Evolutionary conservation across 2,797 vertebrate genomes (phyloP), one percentile per base, ranked within the genome.

Genomic region (Enteromius paludinosus): DNA sequence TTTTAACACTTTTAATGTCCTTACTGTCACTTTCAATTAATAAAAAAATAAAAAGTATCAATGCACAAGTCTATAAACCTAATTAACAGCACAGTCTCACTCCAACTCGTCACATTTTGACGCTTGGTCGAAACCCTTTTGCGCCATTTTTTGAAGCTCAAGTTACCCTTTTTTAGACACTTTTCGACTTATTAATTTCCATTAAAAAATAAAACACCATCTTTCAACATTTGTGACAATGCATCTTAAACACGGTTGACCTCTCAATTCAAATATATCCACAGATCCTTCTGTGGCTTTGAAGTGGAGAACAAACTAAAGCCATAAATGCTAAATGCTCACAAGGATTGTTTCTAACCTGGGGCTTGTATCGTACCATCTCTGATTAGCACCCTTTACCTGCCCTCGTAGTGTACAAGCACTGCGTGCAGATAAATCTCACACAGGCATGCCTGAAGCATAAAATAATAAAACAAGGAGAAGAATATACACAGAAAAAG

Each of bases 341-440:
- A 9, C 52, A 23, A 30, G 25, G 54, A 20, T 70, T 47, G 54
- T 17, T 80, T 33, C 41, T 61, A 47, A 80, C 78, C 54, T 10
- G 66, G 23, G 52, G 54, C 66, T 61, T 80, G 78, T 68, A n/a
- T n/a, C 30, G 47, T 54, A 59, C 66, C 35, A 9, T 70, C 25
- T 38, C 17, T 2, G 49, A 68, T 70, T 30, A 59, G 25, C n/a
- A 38, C 76, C 23, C n/a, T 12, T 12, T 28, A 47, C 23, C 23
- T 43, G 65, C 41, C 18, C 68, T 25, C 33, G 10, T 43, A 41
- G 59, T 45, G 20, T 79, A 71, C 33, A 71, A 49, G 10, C 41
- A 70, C 52, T 30, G 65, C 15, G 41, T 12, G 12, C 65, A 79
- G n/a, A 33, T 78, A 25, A 9, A 30, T 2, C 23, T 38, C 17